Evolutionary conservation across 2,888 invertebrate species (phyloP).

Genomic region (Phengaris alcon): DNA sequence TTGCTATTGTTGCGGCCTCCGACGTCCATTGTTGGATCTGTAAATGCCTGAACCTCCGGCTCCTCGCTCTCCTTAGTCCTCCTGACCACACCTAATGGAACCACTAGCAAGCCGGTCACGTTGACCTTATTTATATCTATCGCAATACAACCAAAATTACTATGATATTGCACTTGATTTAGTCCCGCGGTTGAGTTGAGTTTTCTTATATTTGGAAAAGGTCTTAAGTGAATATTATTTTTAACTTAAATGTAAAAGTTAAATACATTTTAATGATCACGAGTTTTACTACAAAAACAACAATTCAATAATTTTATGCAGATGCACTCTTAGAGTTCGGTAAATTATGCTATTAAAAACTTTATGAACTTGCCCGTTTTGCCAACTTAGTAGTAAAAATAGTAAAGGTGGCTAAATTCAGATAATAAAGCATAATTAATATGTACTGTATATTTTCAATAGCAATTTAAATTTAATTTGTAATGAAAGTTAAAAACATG

Average conservation of each 20-base stretch:
- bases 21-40: slow-evolving; percentile 47
- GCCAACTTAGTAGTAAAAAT: slow-evolving; percentile 2
- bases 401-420: background rate
- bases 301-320: background rate
- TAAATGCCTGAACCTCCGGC: slow-evolving; percentile 49
- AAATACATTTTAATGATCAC: background rate
- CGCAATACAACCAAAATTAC: slow-evolving; percentile 64
- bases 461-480: too few species aligned
- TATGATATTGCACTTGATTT: slow-evolving; percentile 28
- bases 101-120: slow-evolving; percentile 74
- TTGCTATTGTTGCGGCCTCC: slow-evolving; percentile 44
- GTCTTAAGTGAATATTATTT: background rate
- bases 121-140: slow-evolving; percentile 74
- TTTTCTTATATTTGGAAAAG: background rate
- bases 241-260: background rate
- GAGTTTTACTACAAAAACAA: background rate
- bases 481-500: too few species aligned
- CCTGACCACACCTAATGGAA: slow-evolving; percentile 59
- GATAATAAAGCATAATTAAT: too few species aligned
- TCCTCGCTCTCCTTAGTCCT: background rate
- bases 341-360: slow-evolving; percentile 17
- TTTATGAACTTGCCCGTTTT: background rate
- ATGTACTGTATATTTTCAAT: too few species aligned
- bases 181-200: background rate
- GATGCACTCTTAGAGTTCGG: slow-evolving; percentile 1